Percentiles rank a stretch among this genome's conserved stretches.
These are phyloP conservation scores for Vanessa tameamea DNA, from an alignment of 1,140 invertebrate species.

Conservation along the genomic window DNA sequence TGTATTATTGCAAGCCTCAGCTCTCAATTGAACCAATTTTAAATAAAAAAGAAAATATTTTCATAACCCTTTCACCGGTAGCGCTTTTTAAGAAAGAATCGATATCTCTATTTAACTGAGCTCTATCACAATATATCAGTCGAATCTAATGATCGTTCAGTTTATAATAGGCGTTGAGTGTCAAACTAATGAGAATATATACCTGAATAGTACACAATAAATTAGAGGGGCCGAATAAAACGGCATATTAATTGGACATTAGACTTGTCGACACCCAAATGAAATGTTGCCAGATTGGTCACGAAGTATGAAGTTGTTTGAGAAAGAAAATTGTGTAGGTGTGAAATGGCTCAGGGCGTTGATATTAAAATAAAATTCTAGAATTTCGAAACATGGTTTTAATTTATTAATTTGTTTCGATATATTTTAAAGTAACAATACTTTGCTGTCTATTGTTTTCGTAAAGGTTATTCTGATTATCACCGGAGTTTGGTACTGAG, in stretches of 20 bases:
- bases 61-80: constrained; percentile 43
- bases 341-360: constrained; percentile 21
- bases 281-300: constrained; percentile 21
- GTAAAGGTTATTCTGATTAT: too few relatives aligned
- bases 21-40: background rate
- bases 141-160: constrained; percentile 66
- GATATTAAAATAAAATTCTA: constrained; percentile 6
- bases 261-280: constrained; percentile 63
- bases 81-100: constrained; percentile 57
- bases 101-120: constrained; percentile 68
- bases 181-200: constrained; percentile 79
- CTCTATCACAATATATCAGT: constrained; percentile 63
- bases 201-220: constrained; percentile 63
- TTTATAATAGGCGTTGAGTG: constrained; percentile 71
- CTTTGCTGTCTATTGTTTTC: too few relatives aligned
- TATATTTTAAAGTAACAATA: too few relatives aligned
- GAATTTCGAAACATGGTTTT: background rate
- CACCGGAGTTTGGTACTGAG: too few relatives aligned
- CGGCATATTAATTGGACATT: constrained; percentile 76
- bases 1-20: too few relatives aligned
- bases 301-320: constrained; percentile 26
- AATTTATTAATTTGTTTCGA: background rate
- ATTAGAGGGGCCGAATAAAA: constrained; percentile 67
- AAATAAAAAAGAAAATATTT: background rate
- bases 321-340: constrained; percentile 27